Evolutionary conservation across 2,113 vertebrate species (phyloP).

Genomic region (Dinomys branickii): DNA sequence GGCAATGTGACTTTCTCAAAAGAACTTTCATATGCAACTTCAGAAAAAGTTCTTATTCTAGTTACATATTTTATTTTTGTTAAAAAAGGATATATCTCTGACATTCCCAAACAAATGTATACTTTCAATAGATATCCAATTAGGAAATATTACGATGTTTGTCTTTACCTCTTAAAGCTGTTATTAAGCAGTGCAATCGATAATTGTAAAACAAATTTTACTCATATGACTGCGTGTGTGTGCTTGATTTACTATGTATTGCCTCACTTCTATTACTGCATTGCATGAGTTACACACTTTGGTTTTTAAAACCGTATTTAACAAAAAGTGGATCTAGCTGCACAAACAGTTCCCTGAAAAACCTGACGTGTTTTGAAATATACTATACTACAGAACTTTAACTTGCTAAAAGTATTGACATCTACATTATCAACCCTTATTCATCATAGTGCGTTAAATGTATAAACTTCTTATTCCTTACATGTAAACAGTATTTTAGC

Average conservation of each 20-base stretch:
- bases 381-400: neutral
- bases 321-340: neutral
- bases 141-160: neutral
- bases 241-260: neutral
- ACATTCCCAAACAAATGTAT: neutral
- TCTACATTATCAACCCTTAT: slow-evolving; percentile 30
- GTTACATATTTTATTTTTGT: neutral
- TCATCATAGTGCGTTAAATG: neutral
- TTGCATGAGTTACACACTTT: neutral
- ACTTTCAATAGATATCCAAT: neutral
- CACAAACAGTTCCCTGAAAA: neutral
- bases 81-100: neutral
- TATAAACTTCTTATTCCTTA: neutral
- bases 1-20: neutral
- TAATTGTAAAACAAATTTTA: neutral
- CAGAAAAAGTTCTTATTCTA: neutral
- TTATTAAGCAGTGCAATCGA: neutral
- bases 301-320: neutral
- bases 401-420: neutral
- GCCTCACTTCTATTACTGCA: neutral
- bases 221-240: neutral
- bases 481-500: neutral
- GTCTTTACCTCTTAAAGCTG: neutral
- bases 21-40: neutral
- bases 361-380: neutral